phyloP scores from a whole-genome alignment of 2,797 vertebrate species.

The Scyliorhinus canicula region DNA sequence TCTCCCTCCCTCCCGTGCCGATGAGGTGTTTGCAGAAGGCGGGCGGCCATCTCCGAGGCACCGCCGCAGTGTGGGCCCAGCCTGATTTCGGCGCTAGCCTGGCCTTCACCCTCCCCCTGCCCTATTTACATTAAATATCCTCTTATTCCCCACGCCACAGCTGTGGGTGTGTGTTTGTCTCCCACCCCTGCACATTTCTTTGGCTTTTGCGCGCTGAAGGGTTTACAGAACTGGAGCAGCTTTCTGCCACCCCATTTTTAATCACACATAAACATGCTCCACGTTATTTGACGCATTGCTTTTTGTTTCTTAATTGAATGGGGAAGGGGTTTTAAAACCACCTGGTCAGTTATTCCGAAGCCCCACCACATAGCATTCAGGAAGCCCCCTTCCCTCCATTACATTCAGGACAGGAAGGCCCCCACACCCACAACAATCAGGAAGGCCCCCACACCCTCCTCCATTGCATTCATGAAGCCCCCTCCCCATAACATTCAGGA shows the following conservation, averaged over 20 bases:
- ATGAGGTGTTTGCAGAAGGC: slow-evolving; percentile 17
- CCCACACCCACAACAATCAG: no score
- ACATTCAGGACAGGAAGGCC: no score
- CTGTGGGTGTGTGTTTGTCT: neutral
- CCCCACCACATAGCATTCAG: no score
- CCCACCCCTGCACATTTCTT: neutral
- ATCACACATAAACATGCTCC: neutral
- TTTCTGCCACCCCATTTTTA: neutral
- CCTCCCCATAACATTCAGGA: no score
- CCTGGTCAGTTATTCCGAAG: neutral
- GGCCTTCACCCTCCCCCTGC: neutral
- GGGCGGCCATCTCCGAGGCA: slow-evolving; percentile 16
- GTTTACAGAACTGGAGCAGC: neutral
- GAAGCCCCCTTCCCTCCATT: no score
- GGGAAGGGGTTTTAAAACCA: neutral
- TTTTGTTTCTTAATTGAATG: neutral
- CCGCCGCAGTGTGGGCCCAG: slow-evolving; percentile 29
- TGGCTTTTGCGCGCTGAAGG: neutral
- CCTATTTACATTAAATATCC: neutral
- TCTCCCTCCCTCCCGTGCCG: slow-evolving; percentile 50
- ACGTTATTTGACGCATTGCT: neutral
- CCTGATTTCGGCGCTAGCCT: neutral
- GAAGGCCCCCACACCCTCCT: no score
- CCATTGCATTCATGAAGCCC: no score
- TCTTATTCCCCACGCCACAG: neutral